phyloP scores from a whole-genome alignment of 2,113 vertebrate species.

The Amazona vittata region DNA sequence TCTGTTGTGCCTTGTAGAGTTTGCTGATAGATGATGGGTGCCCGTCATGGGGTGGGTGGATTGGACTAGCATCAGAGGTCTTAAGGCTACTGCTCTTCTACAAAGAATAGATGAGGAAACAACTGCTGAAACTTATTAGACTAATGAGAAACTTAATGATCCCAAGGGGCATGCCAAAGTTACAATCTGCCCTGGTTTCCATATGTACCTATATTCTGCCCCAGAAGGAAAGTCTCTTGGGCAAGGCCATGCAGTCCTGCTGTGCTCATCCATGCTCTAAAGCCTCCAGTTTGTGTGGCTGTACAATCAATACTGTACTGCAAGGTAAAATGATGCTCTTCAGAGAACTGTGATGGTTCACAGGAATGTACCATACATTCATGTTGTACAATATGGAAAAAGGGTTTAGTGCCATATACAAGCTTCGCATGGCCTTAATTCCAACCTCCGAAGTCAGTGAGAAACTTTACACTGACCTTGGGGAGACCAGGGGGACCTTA shows the following conservation, averaged over 20 bases:
- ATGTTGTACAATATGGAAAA: not conserved
- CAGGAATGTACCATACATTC: not conserved
- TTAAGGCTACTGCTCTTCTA: not conserved
- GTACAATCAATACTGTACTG: not conserved
- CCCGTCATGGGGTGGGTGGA: not conserved
- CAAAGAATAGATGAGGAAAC: not conserved
- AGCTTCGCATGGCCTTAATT: not conserved
- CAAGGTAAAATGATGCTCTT: not conserved
- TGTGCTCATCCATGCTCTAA: not conserved
- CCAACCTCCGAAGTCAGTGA: not conserved
- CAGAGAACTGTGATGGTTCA: not conserved
- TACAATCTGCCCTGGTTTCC: not conserved
- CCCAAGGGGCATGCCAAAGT: not conserved
- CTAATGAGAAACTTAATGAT: not conserved
- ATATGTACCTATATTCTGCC: rapidly evolving
- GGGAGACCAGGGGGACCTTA: not conserved
- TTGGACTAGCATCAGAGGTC: not conserved
- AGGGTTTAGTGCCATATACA: not conserved
- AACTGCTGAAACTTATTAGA: not conserved
- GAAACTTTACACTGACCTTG: not conserved
- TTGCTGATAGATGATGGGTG: not conserved
- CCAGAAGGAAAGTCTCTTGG: not conserved
- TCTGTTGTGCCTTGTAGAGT: not conserved
- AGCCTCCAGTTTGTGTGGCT: not conserved
- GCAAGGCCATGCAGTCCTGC: not conserved